Evolutionary conservation across 1,140 invertebrate species (phyloP).

Genomic region (Drosophila persimilis): DNA sequence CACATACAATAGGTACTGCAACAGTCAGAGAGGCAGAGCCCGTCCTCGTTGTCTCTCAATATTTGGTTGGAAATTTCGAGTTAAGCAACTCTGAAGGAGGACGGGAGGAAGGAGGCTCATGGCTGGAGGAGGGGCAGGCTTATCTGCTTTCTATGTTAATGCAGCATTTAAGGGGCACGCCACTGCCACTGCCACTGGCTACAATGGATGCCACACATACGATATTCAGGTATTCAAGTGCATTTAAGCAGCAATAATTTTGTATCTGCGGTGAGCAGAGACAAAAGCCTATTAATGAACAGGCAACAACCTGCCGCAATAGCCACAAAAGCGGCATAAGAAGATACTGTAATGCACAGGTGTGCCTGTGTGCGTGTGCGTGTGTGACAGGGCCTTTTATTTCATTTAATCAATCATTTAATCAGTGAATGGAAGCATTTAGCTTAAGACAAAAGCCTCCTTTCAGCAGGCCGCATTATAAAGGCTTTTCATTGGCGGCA

Average conservation of each 20-base stretch:
- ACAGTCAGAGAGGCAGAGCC: constrained; percentile 6
- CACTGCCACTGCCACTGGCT: constrained; percentile 2
- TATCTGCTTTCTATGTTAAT: too few species aligned
- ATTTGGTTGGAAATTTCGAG: constrained; percentile 53
- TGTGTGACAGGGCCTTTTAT: constrained; percentile 51
- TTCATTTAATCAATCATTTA: constrained; percentile 70
- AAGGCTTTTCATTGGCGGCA: constrained; percentile 49
- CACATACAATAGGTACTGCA: constrained; percentile 41
- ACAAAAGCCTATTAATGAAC: constrained; percentile 81
- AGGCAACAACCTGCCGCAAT: constrained; percentile 18
- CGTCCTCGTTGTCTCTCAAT: constrained; percentile 21
- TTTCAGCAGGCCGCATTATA: constrained; percentile 27
- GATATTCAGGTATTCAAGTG: constrained; percentile 57
- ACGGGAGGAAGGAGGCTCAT: too few species aligned
- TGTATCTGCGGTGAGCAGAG: constrained; percentile 71
- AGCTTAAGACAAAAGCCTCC: constrained; percentile 63
- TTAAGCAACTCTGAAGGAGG: constrained; percentile 54
- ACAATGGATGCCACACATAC: not conserved
- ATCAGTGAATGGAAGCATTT: constrained; percentile 35
- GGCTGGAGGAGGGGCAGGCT: not conserved
- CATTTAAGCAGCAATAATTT: constrained; percentile 79
- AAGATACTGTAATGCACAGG: constrained; percentile 42
- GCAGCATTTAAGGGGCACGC: too few species aligned
- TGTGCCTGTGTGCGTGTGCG: constrained; percentile 34
- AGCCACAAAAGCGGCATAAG: constrained; percentile 22